These are phyloP conservation scores for Daubentonia madagascariensis DNA, from an alignment of 2,113 vertebrate species.

Conservation along the genomic window DNA sequence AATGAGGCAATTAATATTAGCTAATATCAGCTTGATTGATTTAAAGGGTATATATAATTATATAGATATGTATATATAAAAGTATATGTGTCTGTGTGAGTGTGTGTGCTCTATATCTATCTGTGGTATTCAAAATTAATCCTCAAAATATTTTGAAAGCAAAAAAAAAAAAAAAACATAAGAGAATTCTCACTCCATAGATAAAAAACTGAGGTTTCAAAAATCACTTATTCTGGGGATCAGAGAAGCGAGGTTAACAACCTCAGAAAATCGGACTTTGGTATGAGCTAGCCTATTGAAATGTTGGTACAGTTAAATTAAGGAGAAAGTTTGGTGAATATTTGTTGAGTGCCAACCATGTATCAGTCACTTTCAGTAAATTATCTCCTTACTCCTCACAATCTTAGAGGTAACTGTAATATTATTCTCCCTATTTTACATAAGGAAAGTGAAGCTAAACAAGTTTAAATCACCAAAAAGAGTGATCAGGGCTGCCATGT, in stretches of 20 bases:
- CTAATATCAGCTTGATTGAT: slow-evolving; percentile 83
- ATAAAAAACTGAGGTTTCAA: neutral
- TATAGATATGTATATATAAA: neutral
- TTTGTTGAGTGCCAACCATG: neutral
- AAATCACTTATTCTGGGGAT: neutral
- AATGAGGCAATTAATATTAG: slow-evolving; percentile 84
- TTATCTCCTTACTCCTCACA: neutral
- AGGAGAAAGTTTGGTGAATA: neutral
- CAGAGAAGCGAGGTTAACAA: neutral
- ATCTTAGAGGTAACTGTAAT: neutral
- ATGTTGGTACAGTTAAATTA: neutral
- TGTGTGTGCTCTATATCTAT: slow-evolving; percentile 68
- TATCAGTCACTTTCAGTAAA: neutral
- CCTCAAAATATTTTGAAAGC: slow-evolving; percentile 50
- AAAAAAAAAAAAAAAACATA: neutral
- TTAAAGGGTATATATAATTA: slow-evolving; percentile 74
- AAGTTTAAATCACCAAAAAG: neutral
- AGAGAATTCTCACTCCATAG: neutral
- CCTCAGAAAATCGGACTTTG: neutral
- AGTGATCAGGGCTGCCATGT: rapidly evolving
- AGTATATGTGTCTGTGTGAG: neutral
- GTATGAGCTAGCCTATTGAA: neutral
- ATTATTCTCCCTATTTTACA: neutral
- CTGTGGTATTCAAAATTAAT: neutral
- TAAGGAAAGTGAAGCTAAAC: neutral